A percentile compares a stretch with the other conserved stretches of the same genome.
These are phyloP conservation scores for Rattus rattus DNA, from an alignment of 2,113 vertebrate genomes.

Conservation along the genomic window DNA sequence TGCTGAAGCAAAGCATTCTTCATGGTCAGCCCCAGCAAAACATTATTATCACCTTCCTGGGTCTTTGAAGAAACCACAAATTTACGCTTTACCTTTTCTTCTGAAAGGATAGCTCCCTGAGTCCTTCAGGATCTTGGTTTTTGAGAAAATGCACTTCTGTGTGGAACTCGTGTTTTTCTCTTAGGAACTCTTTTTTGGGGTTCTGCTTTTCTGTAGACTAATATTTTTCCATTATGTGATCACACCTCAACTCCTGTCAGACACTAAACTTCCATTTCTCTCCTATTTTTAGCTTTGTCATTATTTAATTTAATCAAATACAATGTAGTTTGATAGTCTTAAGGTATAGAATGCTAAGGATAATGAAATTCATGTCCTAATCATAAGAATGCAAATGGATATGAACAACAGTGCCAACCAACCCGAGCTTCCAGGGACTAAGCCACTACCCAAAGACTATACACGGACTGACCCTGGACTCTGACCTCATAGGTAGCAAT, in stretches of 20 bases:
- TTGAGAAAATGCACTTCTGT: neutral
- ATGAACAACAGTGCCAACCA: too few relatives aligned
- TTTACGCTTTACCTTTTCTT: neutral
- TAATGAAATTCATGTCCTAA: neutral
- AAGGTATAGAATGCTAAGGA: neutral
- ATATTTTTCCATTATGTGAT: neutral
- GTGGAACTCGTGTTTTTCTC: neutral
- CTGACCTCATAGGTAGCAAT: too few relatives aligned
- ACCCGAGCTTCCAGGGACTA: too few relatives aligned
- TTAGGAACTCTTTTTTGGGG: neutral
- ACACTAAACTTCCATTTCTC: neutral
- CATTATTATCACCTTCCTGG: too few relatives aligned
- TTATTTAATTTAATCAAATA: neutral
- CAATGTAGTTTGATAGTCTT: neutral
- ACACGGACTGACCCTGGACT: too few relatives aligned
- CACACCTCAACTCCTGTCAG: neutral
- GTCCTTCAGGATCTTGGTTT: neutral
- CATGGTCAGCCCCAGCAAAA: too few relatives aligned
- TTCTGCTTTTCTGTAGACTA: neutral
- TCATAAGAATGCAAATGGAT: neutral
- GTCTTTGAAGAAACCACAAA: too few relatives aligned
- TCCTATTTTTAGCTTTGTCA: neutral
- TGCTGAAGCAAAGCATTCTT: too few relatives aligned
- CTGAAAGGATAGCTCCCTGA: neutral
- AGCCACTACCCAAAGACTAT: too few relatives aligned